A percentile compares a stretch with the other conserved stretches of the same genome.
These are phyloP conservation scores for Tenthredo mesomela DNA, from an alignment of 2,888 invertebrate genomes.

Conservation along the genomic window DNA sequence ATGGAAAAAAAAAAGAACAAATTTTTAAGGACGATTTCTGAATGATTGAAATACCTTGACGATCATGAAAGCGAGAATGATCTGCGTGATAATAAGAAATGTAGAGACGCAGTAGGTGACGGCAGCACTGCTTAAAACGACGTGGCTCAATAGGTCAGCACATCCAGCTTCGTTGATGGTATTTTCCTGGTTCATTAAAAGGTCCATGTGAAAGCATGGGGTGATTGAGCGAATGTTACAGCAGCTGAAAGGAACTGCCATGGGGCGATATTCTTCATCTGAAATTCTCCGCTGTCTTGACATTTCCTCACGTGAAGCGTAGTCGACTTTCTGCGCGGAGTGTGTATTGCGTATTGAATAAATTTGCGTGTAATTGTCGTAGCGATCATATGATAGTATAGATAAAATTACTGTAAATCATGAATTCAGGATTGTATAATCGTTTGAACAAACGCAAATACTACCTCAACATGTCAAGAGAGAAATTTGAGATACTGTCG, in stretches of 20 bases:
- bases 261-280: constrained; percentile 62
- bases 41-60: constrained; percentile 60
- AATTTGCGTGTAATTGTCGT: not conserved
- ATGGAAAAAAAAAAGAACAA: too few species aligned
- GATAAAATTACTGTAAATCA: not conserved
- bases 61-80: constrained; percentile 64
- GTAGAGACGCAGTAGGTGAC: constrained; percentile 70
- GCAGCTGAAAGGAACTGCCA: constrained; percentile 72
- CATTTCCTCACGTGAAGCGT: constrained; percentile 66
- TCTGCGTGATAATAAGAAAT: constrained; percentile 66
- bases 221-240: constrained; percentile 64
- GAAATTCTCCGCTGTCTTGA: constrained; percentile 61
- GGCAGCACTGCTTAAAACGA: constrained; percentile 67
- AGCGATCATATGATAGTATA: not conserved
- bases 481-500: too few species aligned
- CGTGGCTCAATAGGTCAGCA: constrained; percentile 63
- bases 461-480: too few species aligned
- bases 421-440: not conserved
- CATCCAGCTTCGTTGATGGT: constrained; percentile 71
- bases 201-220: constrained; percentile 67
- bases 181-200: constrained; percentile 61
- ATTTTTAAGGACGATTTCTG: not conserved
- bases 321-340: constrained; percentile 61
- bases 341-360: not conserved
- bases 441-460: too few species aligned